These are phyloP conservation scores for Parambassis ranga DNA, from an alignment of 2,797 vertebrate genomes.

Conservation along the genomic window DNA sequence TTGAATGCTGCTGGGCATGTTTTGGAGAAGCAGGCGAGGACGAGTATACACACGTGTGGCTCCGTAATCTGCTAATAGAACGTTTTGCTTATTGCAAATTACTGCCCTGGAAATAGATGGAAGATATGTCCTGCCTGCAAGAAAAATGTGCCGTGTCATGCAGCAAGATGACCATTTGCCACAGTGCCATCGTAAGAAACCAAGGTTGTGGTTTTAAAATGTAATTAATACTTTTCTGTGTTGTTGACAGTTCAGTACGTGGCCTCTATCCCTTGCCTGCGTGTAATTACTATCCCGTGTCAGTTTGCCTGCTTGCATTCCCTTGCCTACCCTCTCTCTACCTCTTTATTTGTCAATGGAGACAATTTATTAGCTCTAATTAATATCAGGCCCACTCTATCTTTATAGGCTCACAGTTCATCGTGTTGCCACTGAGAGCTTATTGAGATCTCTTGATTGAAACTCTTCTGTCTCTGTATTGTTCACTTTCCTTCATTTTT, in stretches of 20 bases:
- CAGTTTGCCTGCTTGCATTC: slow-evolving; percentile 9
- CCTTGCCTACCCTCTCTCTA: slow-evolving; percentile 2
- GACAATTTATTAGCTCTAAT: slow-evolving; percentile 65
- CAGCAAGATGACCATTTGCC: background rate
- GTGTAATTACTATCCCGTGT: slow-evolving; percentile 50
- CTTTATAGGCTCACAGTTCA: slow-evolving; percentile 40
- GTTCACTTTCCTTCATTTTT: background rate
- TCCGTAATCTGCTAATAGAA: slow-evolving; percentile 61
- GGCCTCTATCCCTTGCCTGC: background rate
- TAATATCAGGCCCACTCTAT: slow-evolving; percentile 49
- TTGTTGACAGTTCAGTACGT: slow-evolving; percentile 13
- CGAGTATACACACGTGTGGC: background rate
- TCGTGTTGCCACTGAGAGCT: slow-evolving; percentile 23
- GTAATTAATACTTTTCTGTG: slow-evolving; percentile 27
- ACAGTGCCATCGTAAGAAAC: slow-evolving; percentile 1
- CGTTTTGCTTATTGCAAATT: slow-evolving; percentile 47
- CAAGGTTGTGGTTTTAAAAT: slow-evolving; percentile 7
- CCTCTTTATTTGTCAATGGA: slow-evolving; percentile 41
- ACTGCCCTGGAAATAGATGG: slow-evolving; percentile 40
- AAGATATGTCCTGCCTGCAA: slow-evolving; percentile 3
- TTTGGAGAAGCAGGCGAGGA: slow-evolving; percentile 15
- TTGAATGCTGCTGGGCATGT: slow-evolving; percentile 12
- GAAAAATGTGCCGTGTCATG: background rate
- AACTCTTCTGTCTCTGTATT: background rate
- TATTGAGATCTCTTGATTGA: slow-evolving; percentile 13